These are phyloP conservation scores for Achatina immaculata DNA, from an alignment of 1,140 invertebrate species.

Conservation along the genomic window DNA sequence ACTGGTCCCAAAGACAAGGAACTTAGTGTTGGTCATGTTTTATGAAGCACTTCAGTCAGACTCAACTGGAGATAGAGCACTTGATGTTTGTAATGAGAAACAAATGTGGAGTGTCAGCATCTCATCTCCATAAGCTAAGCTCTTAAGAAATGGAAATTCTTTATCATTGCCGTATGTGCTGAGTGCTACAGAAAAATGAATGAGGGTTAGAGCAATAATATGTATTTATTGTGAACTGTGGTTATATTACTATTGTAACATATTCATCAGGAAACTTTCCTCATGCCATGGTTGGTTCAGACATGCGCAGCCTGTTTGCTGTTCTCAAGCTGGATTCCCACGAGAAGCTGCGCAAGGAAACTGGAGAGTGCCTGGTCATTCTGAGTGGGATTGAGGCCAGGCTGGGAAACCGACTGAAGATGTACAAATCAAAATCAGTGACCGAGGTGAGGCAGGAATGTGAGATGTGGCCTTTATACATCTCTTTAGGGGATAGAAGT, in stretches of 20 bases:
- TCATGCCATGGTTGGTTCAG: constrained; percentile 6
- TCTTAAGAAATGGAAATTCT: too few relatives aligned
- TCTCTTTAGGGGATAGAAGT: background rate
- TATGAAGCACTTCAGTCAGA: too few relatives aligned
- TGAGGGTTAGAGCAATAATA: too few relatives aligned
- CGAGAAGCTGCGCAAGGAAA: constrained; percentile 61
- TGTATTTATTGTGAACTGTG: too few relatives aligned
- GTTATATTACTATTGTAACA: background rate
- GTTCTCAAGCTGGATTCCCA: constrained; percentile 62
- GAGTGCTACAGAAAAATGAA: too few relatives aligned
- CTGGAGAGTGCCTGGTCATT: constrained; percentile 47
- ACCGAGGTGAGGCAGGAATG: constrained; percentile 37
- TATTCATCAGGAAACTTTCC: background rate
- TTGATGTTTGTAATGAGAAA: too few relatives aligned
- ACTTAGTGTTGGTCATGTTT: too few relatives aligned
- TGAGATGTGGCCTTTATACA: background rate
- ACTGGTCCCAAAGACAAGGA: too few relatives aligned
- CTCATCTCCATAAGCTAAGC: too few relatives aligned
- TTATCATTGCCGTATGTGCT: too few relatives aligned
- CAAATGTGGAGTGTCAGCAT: too few relatives aligned
- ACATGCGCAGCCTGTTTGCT: constrained; percentile 53
- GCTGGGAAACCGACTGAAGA: constrained; percentile 52
- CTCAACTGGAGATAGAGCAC: too few relatives aligned
- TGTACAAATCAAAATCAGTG: constrained; percentile 43
- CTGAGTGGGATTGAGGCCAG: constrained; percentile 58